Conservation (phyloP, 2,113 vertebrate species). For the Oncorhynchus kisutch region DNA sequence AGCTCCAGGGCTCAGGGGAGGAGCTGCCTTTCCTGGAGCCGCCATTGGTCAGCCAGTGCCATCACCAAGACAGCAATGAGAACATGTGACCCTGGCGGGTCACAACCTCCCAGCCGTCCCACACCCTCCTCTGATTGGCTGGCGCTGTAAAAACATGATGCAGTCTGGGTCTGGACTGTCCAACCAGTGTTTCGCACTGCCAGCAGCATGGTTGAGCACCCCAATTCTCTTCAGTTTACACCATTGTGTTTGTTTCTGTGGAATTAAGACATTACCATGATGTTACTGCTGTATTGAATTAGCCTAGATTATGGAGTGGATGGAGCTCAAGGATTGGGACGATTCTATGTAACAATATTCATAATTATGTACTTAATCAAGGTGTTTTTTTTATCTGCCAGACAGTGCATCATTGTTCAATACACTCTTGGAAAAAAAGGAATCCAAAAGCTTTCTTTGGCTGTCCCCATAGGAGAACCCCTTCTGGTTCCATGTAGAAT, state of each 20-base stretch:
- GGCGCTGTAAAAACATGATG: conserved; percentile 15
- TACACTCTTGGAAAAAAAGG: not conserved
- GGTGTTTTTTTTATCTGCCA: not conserved
- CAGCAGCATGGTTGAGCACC: conserved; percentile 41
- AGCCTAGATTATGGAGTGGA: conserved; percentile 34
- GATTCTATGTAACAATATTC: conserved; percentile 19
- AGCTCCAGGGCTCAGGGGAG: conserved; percentile 72
- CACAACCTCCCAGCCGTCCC: not conserved
- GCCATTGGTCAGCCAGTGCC: conserved; percentile 55
- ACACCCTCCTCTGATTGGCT: conserved; percentile 1
- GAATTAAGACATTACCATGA: conserved; percentile 39
- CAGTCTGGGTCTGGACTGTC: conserved; percentile 45
- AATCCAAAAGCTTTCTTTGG: no score
- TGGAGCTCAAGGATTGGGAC: conserved; percentile 4
- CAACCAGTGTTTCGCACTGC: conserved; percentile 40
- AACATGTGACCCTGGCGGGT: conserved; percentile 68
- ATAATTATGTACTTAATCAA: conserved; percentile 26
- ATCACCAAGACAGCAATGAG: conserved; percentile 71
- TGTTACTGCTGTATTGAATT: conserved; percentile 48
- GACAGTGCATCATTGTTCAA: not conserved
- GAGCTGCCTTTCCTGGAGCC: conserved; percentile 85
- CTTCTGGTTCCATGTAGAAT: no score
- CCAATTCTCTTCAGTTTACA: conserved; percentile 46
- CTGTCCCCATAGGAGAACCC: no score
- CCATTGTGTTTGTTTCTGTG: conserved; percentile 58